A percentile compares a stretch with the other conserved stretches of the same genome.
Evolutionary conservation across 2,113 vertebrate species (phyloP).

Genomic region (Pampusana beccarii): DNA sequence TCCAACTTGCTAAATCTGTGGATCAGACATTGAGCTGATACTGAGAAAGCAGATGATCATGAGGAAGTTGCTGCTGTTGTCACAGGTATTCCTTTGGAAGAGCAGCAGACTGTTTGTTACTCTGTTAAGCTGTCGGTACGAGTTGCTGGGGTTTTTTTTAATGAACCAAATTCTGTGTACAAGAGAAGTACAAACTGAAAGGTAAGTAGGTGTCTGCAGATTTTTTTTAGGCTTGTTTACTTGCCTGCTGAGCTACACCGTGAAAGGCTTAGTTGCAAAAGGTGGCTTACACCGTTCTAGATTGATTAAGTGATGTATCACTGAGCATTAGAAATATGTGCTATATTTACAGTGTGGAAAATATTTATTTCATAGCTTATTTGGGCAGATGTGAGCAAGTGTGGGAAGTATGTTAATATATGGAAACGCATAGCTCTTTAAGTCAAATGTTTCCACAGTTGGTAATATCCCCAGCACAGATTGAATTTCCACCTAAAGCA

Average conservation of each 20-base stretch:
- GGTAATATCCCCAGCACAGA: constrained; percentile 55
- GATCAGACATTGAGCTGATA: neutral
- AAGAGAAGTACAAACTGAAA: neutral
- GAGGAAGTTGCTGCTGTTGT: neutral
- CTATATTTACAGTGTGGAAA: constrained; percentile 70
- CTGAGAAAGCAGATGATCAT: neutral
- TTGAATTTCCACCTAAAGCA: constrained; percentile 57
- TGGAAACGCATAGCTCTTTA: constrained; percentile 56
- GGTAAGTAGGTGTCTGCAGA: neutral
- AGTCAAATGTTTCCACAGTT: constrained; percentile 66
- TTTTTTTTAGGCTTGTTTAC: constrained; percentile 18
- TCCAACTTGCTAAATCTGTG: neutral
- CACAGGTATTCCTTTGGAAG: neutral
- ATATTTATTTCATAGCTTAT: constrained; percentile 71
- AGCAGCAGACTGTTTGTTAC: neutral
- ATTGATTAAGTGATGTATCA: constrained; percentile 56
- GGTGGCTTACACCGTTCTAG: neutral
- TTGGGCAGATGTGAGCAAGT: constrained; percentile 66
- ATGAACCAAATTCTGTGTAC: neutral
- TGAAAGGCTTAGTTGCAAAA: constrained; percentile 48
- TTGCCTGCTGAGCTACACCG: neutral
- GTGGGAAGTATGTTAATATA: constrained; percentile 60
- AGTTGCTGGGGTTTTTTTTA: neutral
- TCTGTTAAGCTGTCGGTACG: neutral
- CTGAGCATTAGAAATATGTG: constrained; percentile 42